A percentile compares a stretch with the other conserved stretches of the same genome.
Conservation (phyloP, 2,113 vertebrate genomes). For the Odontesthes bonariensis region DNA sequence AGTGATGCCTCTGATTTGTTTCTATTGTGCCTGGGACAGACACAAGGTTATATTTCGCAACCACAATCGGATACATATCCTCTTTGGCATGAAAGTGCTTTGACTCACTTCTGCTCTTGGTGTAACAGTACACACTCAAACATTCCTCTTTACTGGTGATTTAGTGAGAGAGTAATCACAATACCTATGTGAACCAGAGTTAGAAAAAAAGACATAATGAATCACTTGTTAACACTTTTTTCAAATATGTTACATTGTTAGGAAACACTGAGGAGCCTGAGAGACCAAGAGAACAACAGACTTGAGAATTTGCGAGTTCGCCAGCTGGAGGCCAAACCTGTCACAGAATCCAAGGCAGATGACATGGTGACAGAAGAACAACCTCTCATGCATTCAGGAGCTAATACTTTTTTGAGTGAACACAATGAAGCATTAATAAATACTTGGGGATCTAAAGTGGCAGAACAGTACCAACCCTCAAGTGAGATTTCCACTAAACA, state of each 20-base stretch:
- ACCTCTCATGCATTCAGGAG: conserved; percentile 4
- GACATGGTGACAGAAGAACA: conserved; percentile 38
- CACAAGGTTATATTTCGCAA: too few species aligned
- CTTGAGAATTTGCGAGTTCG: conserved; percentile 40
- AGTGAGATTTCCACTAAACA: not conserved
- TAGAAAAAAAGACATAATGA: not conserved
- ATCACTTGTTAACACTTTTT: not conserved
- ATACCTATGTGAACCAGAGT: not conserved
- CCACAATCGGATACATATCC: too few species aligned
- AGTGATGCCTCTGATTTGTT: too few species aligned
- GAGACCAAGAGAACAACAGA: conserved; percentile 57
- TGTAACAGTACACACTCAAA: too few species aligned
- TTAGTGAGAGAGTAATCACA: not conserved
- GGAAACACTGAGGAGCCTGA: conserved; percentile 67
- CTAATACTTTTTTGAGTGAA: conserved; percentile 34
- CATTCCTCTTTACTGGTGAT: not conserved
- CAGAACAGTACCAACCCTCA: conserved; percentile 8
- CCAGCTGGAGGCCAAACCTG: conserved; percentile 22
- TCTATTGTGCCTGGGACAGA: too few species aligned
- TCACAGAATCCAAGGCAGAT: not conserved
- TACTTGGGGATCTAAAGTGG: not conserved
- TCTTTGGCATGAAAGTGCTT: too few species aligned
- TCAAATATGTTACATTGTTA: conserved; percentile 42
- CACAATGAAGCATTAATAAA: conserved; percentile 9
- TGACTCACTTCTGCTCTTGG: too few species aligned